A percentile compares a stretch with the other conserved stretches of the same genome.
Conservation (phyloP, 2,113 vertebrate species). For the Scopus umbretta region DNA sequence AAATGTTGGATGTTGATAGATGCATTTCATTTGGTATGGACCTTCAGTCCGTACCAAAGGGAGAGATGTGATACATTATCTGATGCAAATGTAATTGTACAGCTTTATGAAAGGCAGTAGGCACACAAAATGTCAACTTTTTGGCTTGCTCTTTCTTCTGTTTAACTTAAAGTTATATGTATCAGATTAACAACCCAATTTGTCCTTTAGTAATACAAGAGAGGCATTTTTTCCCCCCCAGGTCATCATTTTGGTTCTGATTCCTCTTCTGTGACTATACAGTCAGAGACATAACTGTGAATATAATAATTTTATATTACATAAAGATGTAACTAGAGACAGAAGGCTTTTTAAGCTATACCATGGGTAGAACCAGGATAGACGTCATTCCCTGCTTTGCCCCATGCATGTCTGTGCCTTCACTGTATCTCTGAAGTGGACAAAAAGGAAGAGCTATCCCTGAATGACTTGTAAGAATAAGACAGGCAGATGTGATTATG, state of each 20-base stretch:
- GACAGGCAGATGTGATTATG: accelerated
- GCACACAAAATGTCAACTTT: not conserved
- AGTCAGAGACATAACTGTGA: not conserved
- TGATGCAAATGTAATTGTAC: conserved; percentile 14
- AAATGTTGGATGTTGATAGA: not conserved
- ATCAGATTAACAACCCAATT: conserved; percentile 29
- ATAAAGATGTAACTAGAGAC: not conserved
- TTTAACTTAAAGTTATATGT: conserved; percentile 51
- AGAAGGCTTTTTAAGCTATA: not conserved
- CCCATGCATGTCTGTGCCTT: not conserved
- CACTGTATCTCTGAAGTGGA: not conserved
- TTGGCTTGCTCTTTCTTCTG: conserved; percentile 32
- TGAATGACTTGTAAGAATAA: not conserved
- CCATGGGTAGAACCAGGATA: not conserved
- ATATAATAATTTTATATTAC: not conserved
- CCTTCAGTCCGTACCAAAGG: not conserved
- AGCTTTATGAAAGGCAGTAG: conserved; percentile 12
- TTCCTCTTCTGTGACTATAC: not conserved
- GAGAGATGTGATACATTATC: not conserved
- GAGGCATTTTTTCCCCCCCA: not conserved
- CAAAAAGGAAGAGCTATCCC: not conserved
- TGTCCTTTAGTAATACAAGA: not conserved
- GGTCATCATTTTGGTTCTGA: not conserved
- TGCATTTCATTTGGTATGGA: not conserved
- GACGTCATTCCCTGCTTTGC: not conserved